These are phyloP conservation scores for Neodon shergylaensis DNA, from an alignment of 2,113 vertebrate species.

Conservation along the genomic window DNA sequence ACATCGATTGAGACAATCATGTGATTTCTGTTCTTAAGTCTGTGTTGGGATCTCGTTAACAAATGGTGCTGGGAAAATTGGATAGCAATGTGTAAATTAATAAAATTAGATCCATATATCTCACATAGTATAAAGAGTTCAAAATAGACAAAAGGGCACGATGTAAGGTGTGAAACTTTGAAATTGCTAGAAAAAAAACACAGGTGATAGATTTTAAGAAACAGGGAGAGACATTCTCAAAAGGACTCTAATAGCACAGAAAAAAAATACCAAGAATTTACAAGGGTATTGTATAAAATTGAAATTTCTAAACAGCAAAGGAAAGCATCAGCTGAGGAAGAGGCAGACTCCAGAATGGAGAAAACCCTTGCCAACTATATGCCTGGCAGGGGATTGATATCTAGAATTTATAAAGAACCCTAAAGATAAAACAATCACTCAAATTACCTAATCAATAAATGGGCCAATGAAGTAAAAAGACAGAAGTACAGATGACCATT, in stretches of 20 bases:
- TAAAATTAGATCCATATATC: background rate
- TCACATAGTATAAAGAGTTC: too few species aligned
- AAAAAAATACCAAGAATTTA: background rate
- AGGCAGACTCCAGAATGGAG: background rate
- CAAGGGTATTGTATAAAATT: background rate
- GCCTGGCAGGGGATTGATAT: background rate
- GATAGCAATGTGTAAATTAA: background rate
- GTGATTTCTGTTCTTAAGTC: background rate
- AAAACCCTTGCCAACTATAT: background rate
- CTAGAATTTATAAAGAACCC: background rate
- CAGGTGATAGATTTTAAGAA: background rate
- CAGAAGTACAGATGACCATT: background rate
- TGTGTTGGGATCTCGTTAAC: background rate
- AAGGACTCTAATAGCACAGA: background rate
- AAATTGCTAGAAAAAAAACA: background rate
- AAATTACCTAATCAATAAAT: background rate
- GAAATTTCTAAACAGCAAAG: background rate
- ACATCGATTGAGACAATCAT: background rate
- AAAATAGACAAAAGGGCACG: background rate
- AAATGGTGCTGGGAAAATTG: background rate
- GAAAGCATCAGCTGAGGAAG: background rate
- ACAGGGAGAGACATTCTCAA: background rate
- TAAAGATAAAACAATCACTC: background rate
- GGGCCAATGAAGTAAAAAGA: background rate
- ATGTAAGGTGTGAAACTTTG: background rate